Evolutionary conservation across 2,888 invertebrate genomes (phyloP).

Genomic region (Drosophila lacicola): DNA sequence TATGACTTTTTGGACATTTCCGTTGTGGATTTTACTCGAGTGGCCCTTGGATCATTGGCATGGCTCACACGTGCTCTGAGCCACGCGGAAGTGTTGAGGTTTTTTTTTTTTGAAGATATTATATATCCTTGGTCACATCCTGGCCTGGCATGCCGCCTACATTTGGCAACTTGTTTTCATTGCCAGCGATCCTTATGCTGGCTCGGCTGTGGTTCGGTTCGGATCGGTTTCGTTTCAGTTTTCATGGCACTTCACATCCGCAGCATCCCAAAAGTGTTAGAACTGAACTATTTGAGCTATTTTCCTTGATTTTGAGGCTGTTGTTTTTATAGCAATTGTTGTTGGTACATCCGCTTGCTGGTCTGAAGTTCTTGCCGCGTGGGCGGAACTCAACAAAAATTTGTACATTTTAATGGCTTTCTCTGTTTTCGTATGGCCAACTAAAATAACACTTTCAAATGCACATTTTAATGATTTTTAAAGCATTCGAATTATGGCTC

Average conservation of each 20-base stretch:
- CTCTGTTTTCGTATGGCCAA: conserved; percentile 49
- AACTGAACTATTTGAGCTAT: conserved; percentile 23
- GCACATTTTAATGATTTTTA: conserved; percentile 61
- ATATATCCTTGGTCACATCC: conserved; percentile 52
- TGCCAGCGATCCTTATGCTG: conserved; percentile 42
- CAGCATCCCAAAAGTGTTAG: conserved; percentile 36
- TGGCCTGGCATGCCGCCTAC: conserved; percentile 29
- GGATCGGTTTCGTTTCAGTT: conserved; percentile 30
- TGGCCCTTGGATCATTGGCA: conserved; percentile 56
- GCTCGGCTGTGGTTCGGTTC: not conserved
- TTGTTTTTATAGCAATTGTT: conserved; percentile 57
- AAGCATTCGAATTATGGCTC: conserved; percentile 44
- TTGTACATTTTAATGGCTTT: conserved; percentile 55
- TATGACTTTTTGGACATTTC: conserved; percentile 72
- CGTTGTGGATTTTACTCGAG: conserved; percentile 57
- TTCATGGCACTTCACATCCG: conserved; percentile 57
- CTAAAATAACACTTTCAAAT: conserved; percentile 72
- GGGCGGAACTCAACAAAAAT: conserved; percentile 69
- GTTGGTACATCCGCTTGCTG: conserved; percentile 40
- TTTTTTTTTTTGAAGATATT: conserved; percentile 31
- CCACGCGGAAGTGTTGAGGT: conserved; percentile 16
- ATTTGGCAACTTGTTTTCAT: conserved; percentile 62
- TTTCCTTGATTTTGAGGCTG: conserved; percentile 21
- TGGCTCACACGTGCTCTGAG: conserved; percentile 62
- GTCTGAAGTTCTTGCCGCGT: conserved; percentile 35